Conservation (phyloP, 2,888 invertebrate species). For the Drosophila kokeensis region DNA sequence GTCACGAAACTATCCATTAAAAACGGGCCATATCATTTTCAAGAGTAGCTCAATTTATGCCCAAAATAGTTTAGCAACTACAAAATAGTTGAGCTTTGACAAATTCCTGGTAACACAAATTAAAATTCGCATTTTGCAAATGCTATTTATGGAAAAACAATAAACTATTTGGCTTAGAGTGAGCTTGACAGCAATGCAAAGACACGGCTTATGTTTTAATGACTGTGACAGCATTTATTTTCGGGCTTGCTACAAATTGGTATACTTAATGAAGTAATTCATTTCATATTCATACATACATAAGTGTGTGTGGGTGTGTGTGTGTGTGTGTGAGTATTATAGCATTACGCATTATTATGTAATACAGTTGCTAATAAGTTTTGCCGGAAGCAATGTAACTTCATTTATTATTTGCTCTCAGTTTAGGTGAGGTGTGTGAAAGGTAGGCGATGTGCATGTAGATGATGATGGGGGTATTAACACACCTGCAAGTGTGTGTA, state of each 20-base stretch:
- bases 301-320: not conserved
- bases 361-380: constrained; percentile 44
- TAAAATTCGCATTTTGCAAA: not conserved
- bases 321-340: not conserved
- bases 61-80: not conserved
- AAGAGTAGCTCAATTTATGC: not conserved
- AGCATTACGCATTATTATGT: not conserved
- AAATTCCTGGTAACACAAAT: not conserved
- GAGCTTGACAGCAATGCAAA: not conserved
- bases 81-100: not conserved
- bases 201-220: not conserved
- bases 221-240: not conserved
- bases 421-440: not conserved
- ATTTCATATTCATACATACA: not conserved
- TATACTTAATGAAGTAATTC: constrained; percentile 1
- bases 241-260: not conserved
- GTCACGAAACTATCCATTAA: not conserved
- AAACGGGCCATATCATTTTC: not conserved
- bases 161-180: not conserved
- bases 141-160: not conserved
- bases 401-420: constrained; percentile 45
- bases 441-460: not conserved
- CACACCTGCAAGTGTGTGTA: not conserved
- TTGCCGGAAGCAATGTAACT: constrained; percentile 31
- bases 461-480: not conserved